phyloP scores from a whole-genome alignment of 2,113 vertebrate species.

The Typhlomys cinereus region DNA sequence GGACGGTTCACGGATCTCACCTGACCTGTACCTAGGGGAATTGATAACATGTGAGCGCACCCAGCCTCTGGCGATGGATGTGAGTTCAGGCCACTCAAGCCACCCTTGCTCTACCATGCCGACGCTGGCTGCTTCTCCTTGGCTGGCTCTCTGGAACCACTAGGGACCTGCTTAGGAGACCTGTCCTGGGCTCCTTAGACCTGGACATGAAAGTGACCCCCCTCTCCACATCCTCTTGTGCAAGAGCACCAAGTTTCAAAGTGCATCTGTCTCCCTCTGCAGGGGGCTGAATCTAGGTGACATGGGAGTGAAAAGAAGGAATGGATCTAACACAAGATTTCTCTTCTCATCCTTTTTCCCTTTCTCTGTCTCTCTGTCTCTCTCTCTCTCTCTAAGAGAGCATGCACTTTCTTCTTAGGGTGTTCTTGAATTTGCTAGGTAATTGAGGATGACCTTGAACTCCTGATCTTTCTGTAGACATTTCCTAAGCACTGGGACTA shows the following conservation, averaged over 20 bases:
- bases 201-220: background rate
- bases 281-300: no score
- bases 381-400: no score
- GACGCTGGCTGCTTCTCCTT: background rate
- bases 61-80: background rate
- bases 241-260: no score
- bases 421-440: no score
- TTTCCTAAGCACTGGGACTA: no score
- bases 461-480: no score
- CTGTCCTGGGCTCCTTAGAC: background rate
- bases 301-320: background rate
- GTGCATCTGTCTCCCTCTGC: background rate
- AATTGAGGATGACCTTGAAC: no score
- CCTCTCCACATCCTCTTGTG: background rate
- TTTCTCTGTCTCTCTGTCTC: no score
- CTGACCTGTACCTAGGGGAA: background rate
- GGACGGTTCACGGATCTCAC: background rate
- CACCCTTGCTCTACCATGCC: background rate
- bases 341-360: background rate
- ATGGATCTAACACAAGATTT: background rate
- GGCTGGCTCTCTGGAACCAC: background rate
- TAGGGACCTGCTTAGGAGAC: background rate
- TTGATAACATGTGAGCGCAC: background rate
- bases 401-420: no score
- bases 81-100: background rate